These are phyloP conservation scores for Tetramorium parvispinum DNA, from an alignment of 1,140 invertebrate species.

Conservation along the genomic window DNA sequence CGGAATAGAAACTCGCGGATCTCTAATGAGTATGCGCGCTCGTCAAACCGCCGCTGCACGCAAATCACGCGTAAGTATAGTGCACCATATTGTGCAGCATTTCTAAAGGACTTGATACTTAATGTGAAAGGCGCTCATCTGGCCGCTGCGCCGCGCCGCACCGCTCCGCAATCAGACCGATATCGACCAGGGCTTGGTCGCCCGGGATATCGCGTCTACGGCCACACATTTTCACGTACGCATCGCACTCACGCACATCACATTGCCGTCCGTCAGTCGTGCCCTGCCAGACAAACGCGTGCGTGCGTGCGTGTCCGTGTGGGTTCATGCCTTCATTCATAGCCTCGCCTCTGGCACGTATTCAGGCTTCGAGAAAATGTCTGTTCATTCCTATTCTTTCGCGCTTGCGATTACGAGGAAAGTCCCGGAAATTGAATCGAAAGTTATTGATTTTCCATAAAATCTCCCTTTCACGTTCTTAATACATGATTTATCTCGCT, in stretches of 20 bases:
- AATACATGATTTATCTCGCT: neutral
- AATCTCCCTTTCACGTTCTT: neutral
- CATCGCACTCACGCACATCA: neutral
- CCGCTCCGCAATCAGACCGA: conserved; percentile 21
- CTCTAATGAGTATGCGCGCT: conserved; percentile 39
- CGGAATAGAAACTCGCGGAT: conserved; percentile 35
- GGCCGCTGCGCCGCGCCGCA: neutral
- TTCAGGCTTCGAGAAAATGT: neutral
- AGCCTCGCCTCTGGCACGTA: conserved; percentile 23
- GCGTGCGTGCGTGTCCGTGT: conserved; percentile 7
- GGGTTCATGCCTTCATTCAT: conserved; percentile 22
- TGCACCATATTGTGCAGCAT: conserved; percentile 13
- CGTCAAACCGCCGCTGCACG: conserved; percentile 34
- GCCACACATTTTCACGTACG: neutral
- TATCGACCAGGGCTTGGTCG: conserved; percentile 28
- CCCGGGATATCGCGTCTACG: neutral
- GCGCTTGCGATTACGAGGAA: neutral
- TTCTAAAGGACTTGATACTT: conserved; percentile 40
- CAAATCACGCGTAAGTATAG: conserved; percentile 54
- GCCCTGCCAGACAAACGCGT: neutral
- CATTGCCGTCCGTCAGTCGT: neutral
- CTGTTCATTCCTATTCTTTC: conserved; percentile 2
- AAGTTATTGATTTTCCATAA: neutral
- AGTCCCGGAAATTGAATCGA: neutral
- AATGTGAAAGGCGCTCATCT: conserved; percentile 58